phyloP scores from a whole-genome alignment of 2,888 invertebrate genomes.

The Brenthis daphne region DNA sequence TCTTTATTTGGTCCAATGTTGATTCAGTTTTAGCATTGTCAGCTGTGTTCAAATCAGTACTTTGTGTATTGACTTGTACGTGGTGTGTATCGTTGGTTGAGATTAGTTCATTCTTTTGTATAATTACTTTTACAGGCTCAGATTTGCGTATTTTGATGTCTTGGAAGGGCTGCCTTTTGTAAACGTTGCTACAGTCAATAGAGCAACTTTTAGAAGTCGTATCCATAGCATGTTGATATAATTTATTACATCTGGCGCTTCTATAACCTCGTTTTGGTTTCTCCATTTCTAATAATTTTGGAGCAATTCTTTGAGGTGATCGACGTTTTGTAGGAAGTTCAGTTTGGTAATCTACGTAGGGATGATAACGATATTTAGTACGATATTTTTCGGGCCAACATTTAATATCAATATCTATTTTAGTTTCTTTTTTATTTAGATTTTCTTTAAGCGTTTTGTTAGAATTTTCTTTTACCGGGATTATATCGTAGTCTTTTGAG shows the following conservation, averaged over 20 bases:
- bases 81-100: conserved; percentile 23
- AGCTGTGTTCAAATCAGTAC: conserved; percentile 40
- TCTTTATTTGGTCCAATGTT: conserved; percentile 68
- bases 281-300: conserved; percentile 20
- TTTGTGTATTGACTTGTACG: conserved; percentile 11
- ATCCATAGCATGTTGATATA: conserved; percentile 33
- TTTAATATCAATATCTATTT: conserved; percentile 41
- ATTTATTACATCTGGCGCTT: conserved; percentile 26
- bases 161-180: conserved; percentile 43
- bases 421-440: conserved; percentile 44
- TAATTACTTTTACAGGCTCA: conserved; percentile 28
- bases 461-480: conserved; percentile 66
- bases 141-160: conserved; percentile 36
- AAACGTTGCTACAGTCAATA: conserved; percentile 56
- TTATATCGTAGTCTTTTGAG: conserved; percentile 62
- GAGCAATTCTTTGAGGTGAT: conserved; percentile 20
- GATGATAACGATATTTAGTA: conserved; percentile 42
- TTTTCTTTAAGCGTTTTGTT: conserved; percentile 46
- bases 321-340: conserved; percentile 21
- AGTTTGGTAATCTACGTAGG: conserved; percentile 43
- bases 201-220: conserved; percentile 51
- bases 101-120: conserved; percentile 25
- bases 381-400: conserved; percentile 50
- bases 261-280: conserved; percentile 1
- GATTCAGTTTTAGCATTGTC: conserved; percentile 58